These are phyloP conservation scores for Drosophila setosimentum DNA, from an alignment of 2,888 invertebrate genomes.

Conservation along the genomic window DNA sequence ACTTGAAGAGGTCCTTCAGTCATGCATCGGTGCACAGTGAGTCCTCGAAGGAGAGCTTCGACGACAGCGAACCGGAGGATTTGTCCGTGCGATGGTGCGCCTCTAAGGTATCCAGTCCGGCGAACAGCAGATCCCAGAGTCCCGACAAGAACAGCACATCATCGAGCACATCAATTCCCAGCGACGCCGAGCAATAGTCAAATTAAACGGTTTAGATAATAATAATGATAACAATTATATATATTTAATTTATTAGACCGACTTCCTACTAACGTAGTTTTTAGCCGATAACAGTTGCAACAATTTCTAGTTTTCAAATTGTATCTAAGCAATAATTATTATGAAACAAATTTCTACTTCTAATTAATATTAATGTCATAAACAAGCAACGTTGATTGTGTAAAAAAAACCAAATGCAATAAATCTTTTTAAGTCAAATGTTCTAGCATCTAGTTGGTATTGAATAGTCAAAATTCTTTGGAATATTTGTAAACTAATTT, in stretches of 20 bases:
- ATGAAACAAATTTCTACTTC: constrained; percentile 19
- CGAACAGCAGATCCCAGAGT: constrained; percentile 75
- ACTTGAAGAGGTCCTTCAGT: constrained; percentile 86
- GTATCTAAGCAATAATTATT: constrained; percentile 48
- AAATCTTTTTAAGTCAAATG: constrained; percentile 42
- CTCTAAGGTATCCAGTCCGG: constrained; percentile 69
- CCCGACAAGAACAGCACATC: constrained; percentile 65
- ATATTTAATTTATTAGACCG: constrained; percentile 16
- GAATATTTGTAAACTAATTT: constrained; percentile 60
- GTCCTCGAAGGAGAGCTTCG: constrained; percentile 76
- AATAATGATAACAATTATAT: constrained; percentile 18
- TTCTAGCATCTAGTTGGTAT: constrained; percentile 57
- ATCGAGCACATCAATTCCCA: constrained; percentile 54
- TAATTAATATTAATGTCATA: constrained; percentile 40
- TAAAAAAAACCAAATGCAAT: constrained; percentile 61
- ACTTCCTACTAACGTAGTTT: constrained; percentile 26
- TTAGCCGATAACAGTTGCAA: constrained; percentile 18
- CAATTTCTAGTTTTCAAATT: constrained; percentile 27
- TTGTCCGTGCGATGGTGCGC: constrained; percentile 80
- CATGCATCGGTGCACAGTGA: constrained; percentile 69
- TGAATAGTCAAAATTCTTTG: constrained; percentile 66
- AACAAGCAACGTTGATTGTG: constrained; percentile 53
- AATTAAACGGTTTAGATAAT: constrained; percentile 43
- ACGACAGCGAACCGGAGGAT: constrained; percentile 84
- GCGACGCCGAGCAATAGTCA: constrained; percentile 73